Evolutionary conservation across 1,140 invertebrate species (phyloP), one percentile per base, ranked within the genome.

Genomic region (Proales similis): DNA sequence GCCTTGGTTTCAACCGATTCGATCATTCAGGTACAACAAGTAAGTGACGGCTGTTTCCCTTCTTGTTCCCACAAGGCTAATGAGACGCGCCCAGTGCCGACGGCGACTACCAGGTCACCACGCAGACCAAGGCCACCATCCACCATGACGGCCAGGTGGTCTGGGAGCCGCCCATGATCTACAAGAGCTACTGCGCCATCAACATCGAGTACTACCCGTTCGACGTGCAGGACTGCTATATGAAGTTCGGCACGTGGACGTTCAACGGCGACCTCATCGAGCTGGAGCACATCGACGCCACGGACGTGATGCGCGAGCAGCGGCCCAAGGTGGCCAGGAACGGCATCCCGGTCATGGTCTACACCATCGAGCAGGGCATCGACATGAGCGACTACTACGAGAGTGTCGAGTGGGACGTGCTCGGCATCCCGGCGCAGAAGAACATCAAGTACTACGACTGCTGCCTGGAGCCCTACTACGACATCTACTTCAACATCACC

Each of bases 241-340:
- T 93, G 85, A 93, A 95, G 82, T 90, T 96, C 70, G 90, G 91
- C 77, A 87, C 84, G 82, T 92, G 89, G 91, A 92, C 90, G n/a
- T 94, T 93, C 82, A 88, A 92, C 79, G 90, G 89, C 79, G 87
- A 87, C 80, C 89, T 93, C 84, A 88, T 93, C 14, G 76, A 79
- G 65, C 65, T 79, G 27, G 67, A 75, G 27, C 78, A 79, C 49
- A 66, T 72, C 19, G 61, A 39, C 20, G 33, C n/a, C 26, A 65
- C 36, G n/a, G 47, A 57, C 22, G 39, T 42, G 5, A 57, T 57
- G 30, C 51, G 24, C 27, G 51, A n/a, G 1, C 7, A 42, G 1
- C 39, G 45, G 29, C 51, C 51, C 29, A 24, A 20, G 7, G 45
- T 57, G 1, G 36, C 24, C 6, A 57, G 45, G 45, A 42, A 42